Evolutionary conservation across 2,797 vertebrate species (phyloP).

Genomic region (Corythornis leucogaster): DNA sequence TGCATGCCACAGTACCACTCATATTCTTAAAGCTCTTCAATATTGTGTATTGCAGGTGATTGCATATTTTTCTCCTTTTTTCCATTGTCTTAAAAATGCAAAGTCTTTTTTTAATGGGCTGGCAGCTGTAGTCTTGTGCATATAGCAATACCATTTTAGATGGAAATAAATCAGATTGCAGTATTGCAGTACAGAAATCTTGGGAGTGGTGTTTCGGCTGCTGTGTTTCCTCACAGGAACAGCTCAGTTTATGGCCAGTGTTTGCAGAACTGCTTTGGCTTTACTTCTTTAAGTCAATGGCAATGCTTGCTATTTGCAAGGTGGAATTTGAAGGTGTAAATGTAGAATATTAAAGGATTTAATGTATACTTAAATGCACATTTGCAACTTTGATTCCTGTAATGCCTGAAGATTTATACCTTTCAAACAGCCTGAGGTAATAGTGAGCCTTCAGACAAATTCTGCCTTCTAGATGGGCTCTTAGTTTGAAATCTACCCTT

Average conservation of each 20-base stretch:
- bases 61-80: neutral
- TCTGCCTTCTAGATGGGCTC: neutral
- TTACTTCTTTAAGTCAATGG: neutral
- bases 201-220: neutral
- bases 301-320: neutral
- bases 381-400: neutral
- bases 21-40: neutral
- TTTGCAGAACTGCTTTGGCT: conserved; percentile 25
- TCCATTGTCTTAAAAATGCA: neutral
- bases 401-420: neutral
- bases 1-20: rapidly evolving
- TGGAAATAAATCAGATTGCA: neutral
- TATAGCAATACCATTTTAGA: neutral
- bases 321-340: neutral
- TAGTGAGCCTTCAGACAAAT: neutral
- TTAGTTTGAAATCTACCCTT: neutral
- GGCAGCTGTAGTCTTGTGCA: neutral
- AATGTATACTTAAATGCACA: neutral
- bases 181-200: neutral
- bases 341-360: neutral
- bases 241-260: neutral
- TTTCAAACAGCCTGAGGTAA: neutral
- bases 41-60: neutral
- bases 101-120: neutral
- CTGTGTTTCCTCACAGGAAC: neutral